Evolutionary conservation across 2,888 invertebrate genomes (phyloP).

Genomic region (Drosophila barbarae): DNA sequence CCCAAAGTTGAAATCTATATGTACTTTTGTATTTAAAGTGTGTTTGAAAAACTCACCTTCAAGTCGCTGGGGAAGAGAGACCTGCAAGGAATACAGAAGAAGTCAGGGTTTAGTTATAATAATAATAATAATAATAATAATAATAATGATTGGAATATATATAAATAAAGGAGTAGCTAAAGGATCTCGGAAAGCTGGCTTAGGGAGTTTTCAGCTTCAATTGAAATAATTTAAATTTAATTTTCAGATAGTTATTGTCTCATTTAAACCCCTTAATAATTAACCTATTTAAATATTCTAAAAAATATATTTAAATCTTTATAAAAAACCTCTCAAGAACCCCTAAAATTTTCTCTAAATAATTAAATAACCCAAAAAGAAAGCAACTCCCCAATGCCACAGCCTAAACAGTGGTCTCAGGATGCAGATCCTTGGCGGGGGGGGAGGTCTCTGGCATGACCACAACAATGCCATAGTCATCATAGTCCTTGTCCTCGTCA

Average conservation of each 20-base stretch:
- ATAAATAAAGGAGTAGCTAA: neutral
- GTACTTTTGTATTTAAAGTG: conserved; percentile 37
- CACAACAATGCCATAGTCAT: conserved; percentile 15
- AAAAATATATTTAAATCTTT: too few species aligned
- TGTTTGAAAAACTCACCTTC: conserved; percentile 48
- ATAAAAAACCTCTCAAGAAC: too few species aligned
- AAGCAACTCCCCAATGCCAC: neutral
- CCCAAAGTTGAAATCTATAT: neutral
- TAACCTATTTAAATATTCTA: too few species aligned
- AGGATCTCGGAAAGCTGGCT: neutral
- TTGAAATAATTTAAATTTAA: neutral
- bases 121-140: neutral
- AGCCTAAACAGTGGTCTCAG: neutral
- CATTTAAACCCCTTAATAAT: too few species aligned
- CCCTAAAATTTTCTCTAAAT: too few species aligned
- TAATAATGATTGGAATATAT: neutral
- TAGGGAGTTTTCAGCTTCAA: neutral
- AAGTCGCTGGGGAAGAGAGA: conserved; percentile 12
- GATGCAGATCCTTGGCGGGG: neutral
- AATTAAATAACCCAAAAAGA: neutral
- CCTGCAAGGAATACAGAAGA: conserved; percentile 16
- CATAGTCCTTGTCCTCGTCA: neutral
- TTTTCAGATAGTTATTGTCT: too few species aligned
- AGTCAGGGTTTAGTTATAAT: neutral
- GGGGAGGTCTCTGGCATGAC: neutral